Base-by-base conservation (phyloP, 2,113 vertebrate species). In the Ailurus styani region DNA sequence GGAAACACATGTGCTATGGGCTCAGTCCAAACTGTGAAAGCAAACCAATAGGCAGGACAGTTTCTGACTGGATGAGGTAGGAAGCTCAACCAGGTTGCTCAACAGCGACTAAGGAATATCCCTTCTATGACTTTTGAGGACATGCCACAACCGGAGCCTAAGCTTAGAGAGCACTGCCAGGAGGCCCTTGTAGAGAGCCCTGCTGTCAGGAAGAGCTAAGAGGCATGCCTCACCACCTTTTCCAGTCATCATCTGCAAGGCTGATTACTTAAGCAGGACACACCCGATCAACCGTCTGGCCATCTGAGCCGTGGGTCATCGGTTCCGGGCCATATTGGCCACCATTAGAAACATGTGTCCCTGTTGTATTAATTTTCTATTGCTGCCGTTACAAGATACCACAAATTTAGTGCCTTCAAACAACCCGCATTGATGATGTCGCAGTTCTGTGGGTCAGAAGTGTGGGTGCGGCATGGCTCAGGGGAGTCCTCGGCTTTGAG, bases 1-100 rank as follows among this genome's bases (percentile, higher is more conserved):
- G 27, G 37, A 10, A 42, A 50, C 0, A 3, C 17, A 11, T 68
- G 50, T 47, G 7, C 20, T 3, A 0, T n/a, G 29, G 9, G 21
- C 47, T n/a, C 40, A 6, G 15, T 62, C 27, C 66, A 40, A 52
- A 31, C 20, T 23, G 3, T 47, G 15, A n/a, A 60, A 55, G 7
- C 54, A 85, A 72, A 57, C 45, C 45, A 42, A 45, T 18, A n/a
- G 73, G 45, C 42, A 60, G 34, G 62, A 77, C 5, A 27, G 1
- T 18, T 73, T 66, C 23, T 72, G 54, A 91, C 13, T 13, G 21
- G 37, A 47, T 34, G 73, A 50, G 0, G 23, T 50, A 2, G 45
- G 73, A 68, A 42, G 27, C 18, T 64, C 42, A 78, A 42, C 42
- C 0, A 0, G 55, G 31, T 54, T 31, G 11, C 21, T 72, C 34